Evolutionary conservation across 2,888 invertebrate species (phyloP), one percentile per base, ranked within the genome.

Genomic region (Eurois occulta): DNA sequence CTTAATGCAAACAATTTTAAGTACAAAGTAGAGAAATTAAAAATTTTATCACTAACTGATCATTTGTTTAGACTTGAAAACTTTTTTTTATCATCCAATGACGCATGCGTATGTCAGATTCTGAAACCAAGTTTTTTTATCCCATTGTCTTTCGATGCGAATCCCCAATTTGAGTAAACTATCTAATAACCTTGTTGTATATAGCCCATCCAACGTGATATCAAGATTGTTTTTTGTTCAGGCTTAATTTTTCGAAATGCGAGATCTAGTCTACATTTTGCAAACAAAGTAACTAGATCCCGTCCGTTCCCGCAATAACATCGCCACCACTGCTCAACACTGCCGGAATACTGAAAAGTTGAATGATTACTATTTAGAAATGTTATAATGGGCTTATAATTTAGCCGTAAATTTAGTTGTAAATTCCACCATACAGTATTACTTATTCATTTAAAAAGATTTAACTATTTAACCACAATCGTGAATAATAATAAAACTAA

Each of bases 1-100:
- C 35, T 24, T 11, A 60, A 58, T 24, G 72, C 72, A 28, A 72
- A 28, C 28, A 75, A 72, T 60, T 75, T 75, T 28, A 16, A 0
- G 13, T 13, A 43, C n/a, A 35, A 41, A 28, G 11, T 16, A 28
- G 0, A 8, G 1, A 67, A 41, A 11, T 43, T 18, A 4, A 18
- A 21, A 73, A 67, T 58, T 32, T 8, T 24, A 67, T 7, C n/a
- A n/a, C n/a, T n/a, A n/a, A n/a, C 28, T 28, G 55, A 11, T 28
- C 7, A 21, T 58, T 58, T 55, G 35, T 73, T 32, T 48, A 21
- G 43, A 58, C n/a, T 28, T 58, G 43, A 8, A 2, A 18, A 13
- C 11, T 13, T 52, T 48, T 72, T 65, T 69, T 41, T 35, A 5
- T 1, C 18, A 2, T 8, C 16, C 0, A 69, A 24, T 68, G 68